Conservation (phyloP, 2,888 invertebrate species). For the Sinelater perroti region DNA sequence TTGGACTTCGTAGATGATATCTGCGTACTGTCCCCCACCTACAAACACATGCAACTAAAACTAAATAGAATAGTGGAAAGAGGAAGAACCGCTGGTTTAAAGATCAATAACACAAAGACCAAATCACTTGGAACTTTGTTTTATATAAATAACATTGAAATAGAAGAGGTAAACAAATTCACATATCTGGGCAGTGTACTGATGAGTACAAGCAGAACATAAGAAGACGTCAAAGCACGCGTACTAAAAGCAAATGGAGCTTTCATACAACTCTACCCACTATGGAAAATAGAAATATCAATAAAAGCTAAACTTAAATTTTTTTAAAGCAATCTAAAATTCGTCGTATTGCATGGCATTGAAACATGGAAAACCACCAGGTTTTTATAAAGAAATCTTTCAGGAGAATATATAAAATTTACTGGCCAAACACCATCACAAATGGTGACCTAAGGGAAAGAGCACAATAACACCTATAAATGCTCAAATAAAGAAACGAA, state of each 20-base stretch:
- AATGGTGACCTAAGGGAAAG: too few species aligned
- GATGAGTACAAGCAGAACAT: background rate
- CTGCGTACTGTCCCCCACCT: background rate
- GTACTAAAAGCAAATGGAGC: background rate
- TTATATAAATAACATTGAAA: background rate
- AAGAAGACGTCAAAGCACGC: background rate
- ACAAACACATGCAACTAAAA: background rate
- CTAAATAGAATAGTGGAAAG: background rate
- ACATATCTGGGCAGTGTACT: background rate
- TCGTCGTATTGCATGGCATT: too few species aligned
- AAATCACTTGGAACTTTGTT: background rate
- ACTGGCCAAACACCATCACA: too few species aligned
- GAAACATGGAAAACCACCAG: too few species aligned
- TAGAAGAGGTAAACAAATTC: background rate
- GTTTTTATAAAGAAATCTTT: too few species aligned
- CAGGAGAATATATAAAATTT: too few species aligned
- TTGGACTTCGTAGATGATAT: background rate
- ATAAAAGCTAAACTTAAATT: background rate
- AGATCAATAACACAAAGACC: background rate
- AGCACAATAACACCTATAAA: too few species aligned
- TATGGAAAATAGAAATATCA: slow-evolving; percentile 4
- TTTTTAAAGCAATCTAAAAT: background rate
- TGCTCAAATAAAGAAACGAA: too few species aligned
- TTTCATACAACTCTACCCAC: background rate
- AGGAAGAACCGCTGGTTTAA: background rate